These are phyloP conservation scores for Sebastes diaconus DNA, from an alignment of 2,797 vertebrate species.

Conservation along the genomic window DNA sequence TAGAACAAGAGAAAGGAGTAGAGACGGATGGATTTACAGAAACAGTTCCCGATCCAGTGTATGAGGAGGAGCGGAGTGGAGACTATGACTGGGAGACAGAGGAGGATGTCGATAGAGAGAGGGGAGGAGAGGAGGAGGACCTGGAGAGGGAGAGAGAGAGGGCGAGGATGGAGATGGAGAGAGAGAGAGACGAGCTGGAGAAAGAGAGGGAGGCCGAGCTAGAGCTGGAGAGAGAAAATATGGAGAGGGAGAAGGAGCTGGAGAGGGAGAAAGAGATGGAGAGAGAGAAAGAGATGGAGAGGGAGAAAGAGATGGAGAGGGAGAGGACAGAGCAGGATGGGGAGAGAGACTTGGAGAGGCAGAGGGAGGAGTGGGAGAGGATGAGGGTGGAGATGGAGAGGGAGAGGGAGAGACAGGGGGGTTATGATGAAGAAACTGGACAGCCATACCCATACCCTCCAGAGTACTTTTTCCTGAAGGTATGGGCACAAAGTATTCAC, in stretches of 20 bases:
- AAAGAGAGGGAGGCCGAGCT: slow-evolving; percentile 47
- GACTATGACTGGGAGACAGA: slow-evolving; percentile 64
- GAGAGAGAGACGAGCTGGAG: slow-evolving; percentile 52
- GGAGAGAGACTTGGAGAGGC: slow-evolving; percentile 30
- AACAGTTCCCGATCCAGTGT: slow-evolving; percentile 14
- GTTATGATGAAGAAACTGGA: slow-evolving; percentile 61
- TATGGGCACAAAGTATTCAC: slow-evolving; percentile 33
- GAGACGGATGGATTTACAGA: slow-evolving; percentile 10
- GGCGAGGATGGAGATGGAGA: slow-evolving; percentile 52
- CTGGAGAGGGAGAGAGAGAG: slow-evolving; percentile 61
- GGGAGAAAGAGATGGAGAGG: slow-evolving; percentile 44
- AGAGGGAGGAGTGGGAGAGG: slow-evolving; percentile 60
- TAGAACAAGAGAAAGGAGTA: slow-evolving; percentile 6
- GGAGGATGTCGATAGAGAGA: slow-evolving; percentile 66
- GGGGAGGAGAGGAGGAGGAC: slow-evolving; percentile 61
- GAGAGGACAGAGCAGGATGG: slow-evolving; percentile 20
- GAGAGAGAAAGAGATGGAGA: slow-evolving; percentile 52
- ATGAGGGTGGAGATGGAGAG: slow-evolving; percentile 60
- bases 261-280: slow-evolving; percentile 26
- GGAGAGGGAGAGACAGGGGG: slow-evolving; percentile 41
- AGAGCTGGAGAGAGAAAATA: slow-evolving; percentile 54
- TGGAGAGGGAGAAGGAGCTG: slow-evolving; percentile 41
- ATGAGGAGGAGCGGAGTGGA: slow-evolving; percentile 70
- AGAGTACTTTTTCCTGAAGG: slow-evolving; percentile 80
- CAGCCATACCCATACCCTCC: slow-evolving; percentile 67